These are phyloP conservation scores for Pangasius larnaudii DNA, from an alignment of 2,797 vertebrate genomes.

Conservation along the genomic window DNA sequence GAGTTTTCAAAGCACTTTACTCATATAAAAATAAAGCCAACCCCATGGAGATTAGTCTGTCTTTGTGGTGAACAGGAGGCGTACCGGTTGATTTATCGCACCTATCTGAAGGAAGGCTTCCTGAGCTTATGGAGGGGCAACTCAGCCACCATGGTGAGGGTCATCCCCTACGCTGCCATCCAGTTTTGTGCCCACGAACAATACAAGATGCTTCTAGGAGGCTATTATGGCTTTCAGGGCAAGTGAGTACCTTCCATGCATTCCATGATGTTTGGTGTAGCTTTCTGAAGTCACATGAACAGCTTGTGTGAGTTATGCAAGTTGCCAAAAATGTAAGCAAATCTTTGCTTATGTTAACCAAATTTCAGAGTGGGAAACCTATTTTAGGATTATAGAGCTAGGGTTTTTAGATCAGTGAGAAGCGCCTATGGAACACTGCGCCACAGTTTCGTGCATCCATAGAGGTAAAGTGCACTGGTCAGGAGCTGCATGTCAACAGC, in stretches of 20 bases:
- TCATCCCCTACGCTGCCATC: slow-evolving; percentile 94
- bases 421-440: neutral
- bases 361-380: neutral
- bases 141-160: slow-evolving; percentile 97
- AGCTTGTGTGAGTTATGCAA: neutral
- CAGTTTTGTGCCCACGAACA: slow-evolving; percentile 98
- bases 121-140: slow-evolving; percentile 96
- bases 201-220: slow-evolving; percentile 89
- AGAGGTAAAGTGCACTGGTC: neutral
- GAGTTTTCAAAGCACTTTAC: neutral
- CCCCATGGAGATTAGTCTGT: neutral
- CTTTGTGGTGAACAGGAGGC: slow-evolving; percentile 80
- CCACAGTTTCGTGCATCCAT: neutral
- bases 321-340: neutral
- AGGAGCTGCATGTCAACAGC: neutral
- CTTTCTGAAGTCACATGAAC: neutral
- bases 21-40: neutral
- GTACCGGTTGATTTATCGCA: slow-evolving; percentile 90
- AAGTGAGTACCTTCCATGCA: slow-evolving; percentile 78
- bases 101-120: slow-evolving; percentile 92
- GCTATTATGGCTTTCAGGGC: slow-evolving; percentile 89
- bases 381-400: neutral
- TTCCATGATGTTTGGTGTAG: neutral
- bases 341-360: neutral
- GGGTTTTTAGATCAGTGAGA: neutral